A percentile compares a stretch with the other conserved stretches of the same genome.
These are phyloP conservation scores for Sebastes iracundus DNA, from an alignment of 2,797 vertebrate genomes.

Conservation along the genomic window DNA sequence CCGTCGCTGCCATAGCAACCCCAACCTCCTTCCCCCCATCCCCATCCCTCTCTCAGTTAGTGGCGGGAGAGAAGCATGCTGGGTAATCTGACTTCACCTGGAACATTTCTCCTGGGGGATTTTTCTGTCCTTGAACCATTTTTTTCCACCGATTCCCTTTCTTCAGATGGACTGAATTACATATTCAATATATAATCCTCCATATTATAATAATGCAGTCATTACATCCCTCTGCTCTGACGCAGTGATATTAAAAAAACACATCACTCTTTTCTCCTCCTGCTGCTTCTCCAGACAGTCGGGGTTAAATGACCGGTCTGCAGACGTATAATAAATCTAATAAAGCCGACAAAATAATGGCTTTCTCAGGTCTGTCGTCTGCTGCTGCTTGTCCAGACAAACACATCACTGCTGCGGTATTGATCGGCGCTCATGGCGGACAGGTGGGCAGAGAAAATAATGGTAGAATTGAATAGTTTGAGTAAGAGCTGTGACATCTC, in stretches of 20 bases:
- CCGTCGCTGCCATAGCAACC: conserved; percentile 68
- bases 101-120: conserved; percentile 42
- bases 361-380: background rate
- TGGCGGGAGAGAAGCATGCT: conserved; percentile 57
- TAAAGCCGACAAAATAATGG: background rate
- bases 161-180: background rate
- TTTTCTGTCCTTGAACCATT: conserved; percentile 62
- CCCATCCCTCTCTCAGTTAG: background rate
- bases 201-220: background rate
- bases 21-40: background rate
- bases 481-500: background rate
- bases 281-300: background rate
- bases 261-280: background rate
- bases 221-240: background rate
- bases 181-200: conserved; percentile 9
- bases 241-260: background rate
- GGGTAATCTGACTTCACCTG: conserved; percentile 77
- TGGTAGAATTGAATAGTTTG: background rate
- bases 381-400: conserved; percentile 3
- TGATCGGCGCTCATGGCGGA: conserved; percentile 11
- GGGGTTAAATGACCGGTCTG: background rate
- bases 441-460: background rate
- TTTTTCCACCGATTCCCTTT: background rate
- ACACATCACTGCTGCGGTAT: background rate
- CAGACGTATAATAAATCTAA: conserved; percentile 17